Conservation (phyloP, 2,113 vertebrate genomes). For the Aramus guarauna region DNA sequence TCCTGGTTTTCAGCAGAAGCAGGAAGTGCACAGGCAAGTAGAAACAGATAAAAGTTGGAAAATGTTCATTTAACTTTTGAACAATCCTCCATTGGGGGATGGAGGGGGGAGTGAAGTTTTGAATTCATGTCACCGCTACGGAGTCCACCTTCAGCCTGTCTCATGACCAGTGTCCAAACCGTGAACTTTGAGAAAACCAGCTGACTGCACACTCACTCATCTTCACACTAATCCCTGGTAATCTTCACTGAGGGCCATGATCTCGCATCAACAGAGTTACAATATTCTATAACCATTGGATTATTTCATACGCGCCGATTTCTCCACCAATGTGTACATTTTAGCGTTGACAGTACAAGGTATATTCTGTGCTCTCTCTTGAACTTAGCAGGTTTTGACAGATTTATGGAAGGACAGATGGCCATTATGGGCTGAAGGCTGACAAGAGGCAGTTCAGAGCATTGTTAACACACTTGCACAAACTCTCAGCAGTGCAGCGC, state of each 20-base stretch:
- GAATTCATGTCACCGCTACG: not conserved
- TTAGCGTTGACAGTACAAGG: slow-evolving; percentile 73
- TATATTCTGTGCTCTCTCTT: slow-evolving; percentile 77
- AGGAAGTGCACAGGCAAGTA: slow-evolving; percentile 13
- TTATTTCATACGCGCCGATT: slow-evolving; percentile 49
- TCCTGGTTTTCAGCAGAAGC: slow-evolving; percentile 47
- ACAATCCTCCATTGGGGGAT: not conserved
- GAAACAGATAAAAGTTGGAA: not conserved
- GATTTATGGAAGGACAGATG: slow-evolving; percentile 96
- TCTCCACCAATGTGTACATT: slow-evolving; percentile 63
- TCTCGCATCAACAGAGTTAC: slow-evolving; percentile 55
- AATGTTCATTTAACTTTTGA: slow-evolving; percentile 2
- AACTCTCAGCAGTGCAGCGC: slow-evolving; percentile 84
- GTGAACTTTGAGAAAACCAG: not conserved
- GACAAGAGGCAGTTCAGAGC: slow-evolving; percentile 95
- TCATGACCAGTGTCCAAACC: not conserved
- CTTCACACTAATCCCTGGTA: slow-evolving; percentile 37
- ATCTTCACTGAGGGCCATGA: slow-evolving; percentile 48
- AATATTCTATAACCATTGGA: slow-evolving; percentile 41
- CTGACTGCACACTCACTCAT: not conserved
- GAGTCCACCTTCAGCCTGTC: not conserved
- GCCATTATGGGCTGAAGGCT: slow-evolving; percentile 92
- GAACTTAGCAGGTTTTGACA: slow-evolving; percentile 82
- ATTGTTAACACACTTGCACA: slow-evolving; percentile 98
- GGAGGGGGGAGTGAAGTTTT: not conserved